Percentiles rank a stretch among this genome's conserved stretches.
Evolutionary conservation across 2,797 vertebrate species (phyloP).

Genomic region (Sciurus carolinensis): DNA sequence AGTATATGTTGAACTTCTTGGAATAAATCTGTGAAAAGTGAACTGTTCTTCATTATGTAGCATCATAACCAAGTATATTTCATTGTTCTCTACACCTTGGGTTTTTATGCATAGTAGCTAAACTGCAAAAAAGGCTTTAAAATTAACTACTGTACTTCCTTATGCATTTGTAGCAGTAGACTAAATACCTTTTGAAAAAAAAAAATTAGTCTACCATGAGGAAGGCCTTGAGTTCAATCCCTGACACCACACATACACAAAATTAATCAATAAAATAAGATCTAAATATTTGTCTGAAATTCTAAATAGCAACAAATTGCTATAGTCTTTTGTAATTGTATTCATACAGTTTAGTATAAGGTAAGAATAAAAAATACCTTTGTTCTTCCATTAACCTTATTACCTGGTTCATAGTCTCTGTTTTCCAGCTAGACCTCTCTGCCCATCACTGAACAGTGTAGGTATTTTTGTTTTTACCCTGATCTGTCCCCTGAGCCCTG

Average conservation of each 20-base stretch:
- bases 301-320: not conserved
- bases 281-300: not conserved
- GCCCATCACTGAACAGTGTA: not conserved
- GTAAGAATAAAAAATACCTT: not conserved
- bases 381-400: constrained; percentile 1
- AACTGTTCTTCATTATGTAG: not conserved
- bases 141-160: not conserved
- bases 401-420: not conserved
- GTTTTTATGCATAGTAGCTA: not conserved
- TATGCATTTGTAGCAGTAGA: constrained; percentile 10
- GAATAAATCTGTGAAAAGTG: not conserved
- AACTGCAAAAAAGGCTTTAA: constrained; percentile 52
- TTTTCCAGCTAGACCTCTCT: not conserved
- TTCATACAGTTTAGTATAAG: not conserved
- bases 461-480: constrained; percentile 55
- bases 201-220: not conserved
- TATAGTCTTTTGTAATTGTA: constrained; percentile 3
- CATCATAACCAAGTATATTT: not conserved
- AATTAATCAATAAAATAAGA: not conserved
- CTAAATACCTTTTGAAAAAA: not conserved
- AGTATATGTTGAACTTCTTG: constrained; percentile 11
- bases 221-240: not conserved
- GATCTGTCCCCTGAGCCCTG: not conserved
- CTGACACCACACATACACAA: not conserved
- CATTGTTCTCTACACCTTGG: not conserved